A percentile compares a stretch with the other conserved stretches of the same genome.
Evolutionary conservation across 1,140 invertebrate genomes (phyloP).

Genomic region (Tetramorium parvispinum): DNA sequence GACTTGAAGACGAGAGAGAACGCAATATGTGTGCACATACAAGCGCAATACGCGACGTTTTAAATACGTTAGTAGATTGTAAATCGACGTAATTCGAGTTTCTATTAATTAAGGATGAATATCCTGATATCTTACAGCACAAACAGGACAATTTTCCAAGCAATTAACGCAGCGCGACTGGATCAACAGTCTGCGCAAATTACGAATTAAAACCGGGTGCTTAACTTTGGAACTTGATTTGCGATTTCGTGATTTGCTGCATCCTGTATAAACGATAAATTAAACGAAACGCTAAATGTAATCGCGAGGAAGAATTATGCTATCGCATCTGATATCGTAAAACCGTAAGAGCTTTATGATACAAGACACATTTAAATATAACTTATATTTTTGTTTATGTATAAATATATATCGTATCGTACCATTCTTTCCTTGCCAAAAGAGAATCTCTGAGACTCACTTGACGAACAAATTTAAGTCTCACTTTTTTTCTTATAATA

Average conservation of each 20-base stretch:
- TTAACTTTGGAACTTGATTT: conserved; percentile 4
- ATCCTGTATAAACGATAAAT: neutral
- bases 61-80: neutral
- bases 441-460: neutral
- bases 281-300: neutral
- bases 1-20: neutral
- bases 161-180: conserved; percentile 2
- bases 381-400: neutral
- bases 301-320: neutral
- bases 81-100: neutral
- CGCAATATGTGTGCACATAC: neutral
- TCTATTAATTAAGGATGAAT: conserved; percentile 13
- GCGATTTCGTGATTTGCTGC: neutral
- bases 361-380: neutral
- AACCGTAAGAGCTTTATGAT: too few relatives aligned
- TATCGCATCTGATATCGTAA: neutral
- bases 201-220: neutral
- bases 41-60: neutral
- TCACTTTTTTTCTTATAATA: neutral
- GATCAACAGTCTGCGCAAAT: conserved; percentile 11
- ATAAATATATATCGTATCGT: neutral
- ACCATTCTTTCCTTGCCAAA: neutral
- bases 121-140: neutral
- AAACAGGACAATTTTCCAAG: conserved; percentile 29
- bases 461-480: neutral